Base-by-base conservation (phyloP, 2,888 invertebrate genomes). In the Xestoiulus laeticollis region DNA sequence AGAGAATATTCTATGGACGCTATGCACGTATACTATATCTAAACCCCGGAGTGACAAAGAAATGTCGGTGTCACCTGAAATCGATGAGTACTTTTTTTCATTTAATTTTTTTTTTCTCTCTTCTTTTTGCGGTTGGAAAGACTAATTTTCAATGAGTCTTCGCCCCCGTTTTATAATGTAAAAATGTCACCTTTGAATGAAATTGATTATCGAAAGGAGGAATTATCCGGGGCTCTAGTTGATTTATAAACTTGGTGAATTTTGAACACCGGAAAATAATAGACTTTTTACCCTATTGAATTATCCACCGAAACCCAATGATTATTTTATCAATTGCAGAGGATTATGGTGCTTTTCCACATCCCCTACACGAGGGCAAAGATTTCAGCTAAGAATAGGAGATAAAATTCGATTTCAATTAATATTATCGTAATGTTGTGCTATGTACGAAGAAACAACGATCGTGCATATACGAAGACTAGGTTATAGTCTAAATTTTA, bases 61-160 rank as follows among this genome's bases (percentile, higher is more conserved):
- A 59, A 59, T 59, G 59, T 22, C 59, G 22, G 59, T 59, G 59
- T 59, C 59, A 59, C 59, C 59, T 59, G 59, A 59, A 59, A 59
- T 59, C 59, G 59, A 59, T 59, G 59, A n/a, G 59, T 59, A 59
- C 22, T 59, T 59, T 59, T 48, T 48, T 59, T 19, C 59, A 59
- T 59, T 59, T 59, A 59, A 16, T 59, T 59, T 59, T 59, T 59
- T 16, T 3, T 3, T 22, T 10, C 10, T 59, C 5, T 22, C 59
- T 59, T 59, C 22, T 59, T 59, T 59, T 59, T 59, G 59, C 59
- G 59, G 59, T 59, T 59, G 59, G 59, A 59, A 59, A 59, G 22
- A 59, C 59, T 59, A 59, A 59, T 59, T 59, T 59, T 59, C 22
- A 59, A 59, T 59, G 22, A 22, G 22, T 59, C 4, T 44, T 6